Evolutionary conservation across 1,140 invertebrate genomes (phyloP).

Genomic region (Ips typographus): DNA sequence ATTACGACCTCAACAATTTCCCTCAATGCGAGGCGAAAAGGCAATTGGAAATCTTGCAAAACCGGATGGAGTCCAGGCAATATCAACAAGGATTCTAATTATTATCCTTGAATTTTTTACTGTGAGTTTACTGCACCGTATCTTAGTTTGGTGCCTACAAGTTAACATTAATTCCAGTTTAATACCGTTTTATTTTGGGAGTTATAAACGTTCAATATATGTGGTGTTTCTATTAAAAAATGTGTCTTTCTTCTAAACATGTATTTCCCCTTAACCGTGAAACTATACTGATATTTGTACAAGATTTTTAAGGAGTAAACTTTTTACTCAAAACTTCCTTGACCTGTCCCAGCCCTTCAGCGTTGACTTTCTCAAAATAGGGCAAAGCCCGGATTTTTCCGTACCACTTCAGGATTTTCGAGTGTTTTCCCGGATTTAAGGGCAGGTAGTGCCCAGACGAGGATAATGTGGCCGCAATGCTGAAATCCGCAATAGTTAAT

Average conservation of each 20-base stretch:
- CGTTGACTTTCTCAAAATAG: slow-evolving; percentile 22
- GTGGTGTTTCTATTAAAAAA: neutral
- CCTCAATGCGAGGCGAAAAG: slow-evolving; percentile 95
- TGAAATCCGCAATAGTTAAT: slow-evolving; percentile 57
- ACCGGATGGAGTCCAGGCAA: slow-evolving; percentile 80
- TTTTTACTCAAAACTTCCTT: slow-evolving; percentile 7
- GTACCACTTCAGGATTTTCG: slow-evolving; percentile 18
- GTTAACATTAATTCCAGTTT: too few species aligned
- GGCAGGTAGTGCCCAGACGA: slow-evolving; percentile 46
- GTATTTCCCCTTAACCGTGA: neutral
- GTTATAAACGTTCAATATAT: too few species aligned
- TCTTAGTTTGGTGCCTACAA: too few species aligned
- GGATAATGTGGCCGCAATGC: slow-evolving; percentile 44
- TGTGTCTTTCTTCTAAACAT: neutral
- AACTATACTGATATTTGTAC: neutral
- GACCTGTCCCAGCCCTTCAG: slow-evolving; percentile 9
- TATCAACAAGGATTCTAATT: slow-evolving; percentile 82
- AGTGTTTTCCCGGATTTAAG: slow-evolving; percentile 13
- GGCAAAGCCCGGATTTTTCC: slow-evolving; percentile 13
- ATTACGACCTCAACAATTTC: slow-evolving; percentile 98
- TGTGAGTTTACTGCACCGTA: too few species aligned
- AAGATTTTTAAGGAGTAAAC: neutral
- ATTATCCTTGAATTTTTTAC: neutral
- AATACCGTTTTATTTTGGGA: too few species aligned
- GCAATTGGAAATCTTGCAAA: slow-evolving; percentile 84